Evolutionary conservation across 2,888 invertebrate genomes (phyloP), one percentile per base, ranked within the genome.

Genomic region (Agriopis aurantiaria): DNA sequence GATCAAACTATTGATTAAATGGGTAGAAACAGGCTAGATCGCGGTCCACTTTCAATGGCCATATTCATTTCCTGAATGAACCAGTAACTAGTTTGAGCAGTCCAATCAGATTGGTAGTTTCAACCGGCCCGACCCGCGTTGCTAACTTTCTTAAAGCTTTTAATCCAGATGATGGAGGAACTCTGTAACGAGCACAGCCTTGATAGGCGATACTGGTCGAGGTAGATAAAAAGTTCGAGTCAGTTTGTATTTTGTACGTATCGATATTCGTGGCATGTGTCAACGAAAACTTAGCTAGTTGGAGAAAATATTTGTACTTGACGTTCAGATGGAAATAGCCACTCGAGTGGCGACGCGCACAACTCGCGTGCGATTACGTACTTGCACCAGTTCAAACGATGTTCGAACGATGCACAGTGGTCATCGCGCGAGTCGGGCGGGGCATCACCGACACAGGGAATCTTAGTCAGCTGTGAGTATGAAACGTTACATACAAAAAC

Each of bases 151-250:
- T 12, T 10, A 46, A 62, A 62, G 62, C 62, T 53, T 46, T 62
- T 62, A 62, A 62, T 62, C 62, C 62, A n/a, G 46, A 53, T 62
- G 62, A 53, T 53, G 62, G 45, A 53, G 43, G 6, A 60, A 61
- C 53, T 61, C 43, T 52, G 61, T 55, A 62, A 62, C 62, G 9
- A 53, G 45, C 62, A 46, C 12, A 43, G 33, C 17, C 17, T 60
- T 53, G 53, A 62, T 53, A 62, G 46, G 23, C 45, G 45, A 43
- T 57, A 43, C 10, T 61, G 53, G 17, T 8, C 10, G 46, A n/a
- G n/a, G 53, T 46, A 33, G 62, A 55, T n/a, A 53, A 62, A 62
- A 61, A 61, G 12, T 33, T 60, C 0, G 7, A 10, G 61, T 52
- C n/a, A 41, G 43, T 61, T 52, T 61, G 14, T 9, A n/a, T 0